A percentile compares a stretch with the other conserved stretches of the same genome.
Evolutionary conservation across 1,140 invertebrate genomes (phyloP).

Genomic region (Caenorhabditis remanei): DNA sequence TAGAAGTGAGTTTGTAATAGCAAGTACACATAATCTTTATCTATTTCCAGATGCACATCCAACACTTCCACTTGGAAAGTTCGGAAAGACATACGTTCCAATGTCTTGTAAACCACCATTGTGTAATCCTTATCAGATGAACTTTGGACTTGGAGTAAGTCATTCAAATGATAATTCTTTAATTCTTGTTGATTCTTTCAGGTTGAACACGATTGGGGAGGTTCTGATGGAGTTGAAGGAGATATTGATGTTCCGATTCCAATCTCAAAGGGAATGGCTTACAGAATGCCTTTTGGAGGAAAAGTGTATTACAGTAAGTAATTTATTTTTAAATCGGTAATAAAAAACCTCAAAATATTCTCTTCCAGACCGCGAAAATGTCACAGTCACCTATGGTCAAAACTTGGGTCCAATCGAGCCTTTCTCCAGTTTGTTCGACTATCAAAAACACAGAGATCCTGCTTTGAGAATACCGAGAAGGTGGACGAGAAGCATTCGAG

Average conservation of each 20-base stretch:
- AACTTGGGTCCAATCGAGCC: constrained; percentile 64
- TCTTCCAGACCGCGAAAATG: constrained; percentile 63
- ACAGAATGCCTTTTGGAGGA: constrained; percentile 65
- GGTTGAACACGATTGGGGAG: constrained; percentile 65
- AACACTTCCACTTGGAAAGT: constrained; percentile 64
- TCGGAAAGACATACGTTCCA: constrained; percentile 60
- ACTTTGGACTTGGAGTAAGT: constrained; percentile 64
- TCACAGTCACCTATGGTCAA: constrained; percentile 66
- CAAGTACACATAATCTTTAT: not conserved
- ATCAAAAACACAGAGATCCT: constrained; percentile 61
- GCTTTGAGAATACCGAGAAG: constrained; percentile 53
- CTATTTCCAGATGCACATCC: constrained; percentile 61
- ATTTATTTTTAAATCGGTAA: not conserved
- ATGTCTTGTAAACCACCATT: constrained; percentile 63
- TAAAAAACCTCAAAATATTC: not conserved
- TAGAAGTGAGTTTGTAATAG: constrained; percentile 47
- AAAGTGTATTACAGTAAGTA: constrained; percentile 66
- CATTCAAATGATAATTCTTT: not conserved
- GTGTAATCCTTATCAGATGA: constrained; percentile 66
- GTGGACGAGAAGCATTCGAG: constrained; percentile 29
- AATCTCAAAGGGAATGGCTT: constrained; percentile 65
- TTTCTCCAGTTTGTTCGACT: constrained; percentile 59
- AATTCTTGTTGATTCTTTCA: not conserved
- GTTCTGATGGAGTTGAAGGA: constrained; percentile 65
- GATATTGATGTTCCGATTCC: constrained; percentile 67